phyloP scores from a whole-genome alignment of 1,140 invertebrate genomes.

The Chlorops oryzae region DNA sequence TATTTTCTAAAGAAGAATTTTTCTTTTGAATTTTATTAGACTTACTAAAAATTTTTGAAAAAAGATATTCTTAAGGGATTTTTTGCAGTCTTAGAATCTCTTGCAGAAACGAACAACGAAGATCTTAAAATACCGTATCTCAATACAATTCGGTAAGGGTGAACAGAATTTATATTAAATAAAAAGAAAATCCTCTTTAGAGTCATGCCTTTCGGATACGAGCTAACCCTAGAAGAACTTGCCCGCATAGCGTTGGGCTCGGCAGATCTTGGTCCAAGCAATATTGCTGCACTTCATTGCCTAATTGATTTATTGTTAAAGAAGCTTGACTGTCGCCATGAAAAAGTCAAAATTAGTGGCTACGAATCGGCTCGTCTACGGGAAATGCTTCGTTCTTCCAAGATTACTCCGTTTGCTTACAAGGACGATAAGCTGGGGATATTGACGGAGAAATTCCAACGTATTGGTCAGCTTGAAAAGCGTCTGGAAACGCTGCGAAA shows the following conservation, averaged over 20 bases:
- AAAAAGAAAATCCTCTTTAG: too few species aligned
- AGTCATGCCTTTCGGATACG: too few species aligned
- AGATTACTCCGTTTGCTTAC: slow-evolving; percentile 31
- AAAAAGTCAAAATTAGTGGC: slow-evolving; percentile 27
- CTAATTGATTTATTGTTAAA: slow-evolving; percentile 32
- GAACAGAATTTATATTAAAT: too few species aligned
- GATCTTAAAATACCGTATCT: too few species aligned
- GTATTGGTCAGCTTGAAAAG: slow-evolving; percentile 25
- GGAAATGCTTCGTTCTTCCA: slow-evolving; percentile 20
- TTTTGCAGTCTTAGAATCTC: too few species aligned
- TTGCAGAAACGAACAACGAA: too few species aligned
- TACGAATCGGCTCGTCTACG: slow-evolving; percentile 31
- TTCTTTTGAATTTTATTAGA: too few species aligned
- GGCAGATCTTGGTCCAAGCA: slow-evolving; percentile 26
- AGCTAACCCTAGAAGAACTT: slow-evolving; percentile 33
- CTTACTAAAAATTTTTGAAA: too few species aligned
- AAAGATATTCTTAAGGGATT: too few species aligned
- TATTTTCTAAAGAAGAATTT: too few species aligned
- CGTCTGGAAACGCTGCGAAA: slow-evolving; percentile 24
- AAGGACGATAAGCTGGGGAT: slow-evolving; percentile 24
- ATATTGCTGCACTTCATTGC: slow-evolving; percentile 34
- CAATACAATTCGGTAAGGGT: too few species aligned
- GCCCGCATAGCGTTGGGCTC: slow-evolving; percentile 32
- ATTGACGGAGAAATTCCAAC: slow-evolving; percentile 26
- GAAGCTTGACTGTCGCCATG: slow-evolving; percentile 33